Conservation (phyloP, 2,113 vertebrate genomes). For the Atherinomorus stipes region DNA sequence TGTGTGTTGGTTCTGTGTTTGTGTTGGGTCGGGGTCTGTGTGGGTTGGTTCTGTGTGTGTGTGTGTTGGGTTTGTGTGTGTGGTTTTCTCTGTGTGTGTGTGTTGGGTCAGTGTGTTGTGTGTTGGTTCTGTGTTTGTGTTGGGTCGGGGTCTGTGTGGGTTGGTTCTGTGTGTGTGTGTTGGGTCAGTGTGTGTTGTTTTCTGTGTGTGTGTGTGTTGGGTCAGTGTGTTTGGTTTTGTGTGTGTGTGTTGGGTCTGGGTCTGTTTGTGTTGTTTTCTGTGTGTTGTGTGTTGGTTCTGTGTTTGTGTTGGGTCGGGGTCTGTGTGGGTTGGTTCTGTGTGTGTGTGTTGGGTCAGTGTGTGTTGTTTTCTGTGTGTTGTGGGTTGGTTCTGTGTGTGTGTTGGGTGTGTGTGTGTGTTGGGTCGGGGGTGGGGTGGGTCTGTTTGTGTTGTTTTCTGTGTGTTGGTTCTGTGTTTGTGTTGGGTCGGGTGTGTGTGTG, state of each 20-base stretch:
- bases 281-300: no score
- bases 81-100: no score
- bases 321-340: conserved; percentile 23
- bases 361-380: conserved; percentile 17
- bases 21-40: conserved; percentile 27
- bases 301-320: conserved; percentile 9
- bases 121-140: conserved; percentile 17
- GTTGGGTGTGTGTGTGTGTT: conserved; percentile 4
- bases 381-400: no score
- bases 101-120: not conserved
- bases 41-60: not conserved
- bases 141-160: no score
- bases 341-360: not conserved
- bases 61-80: no score
- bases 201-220: conserved; percentile 6
- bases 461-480: conserved; percentile 15
- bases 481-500: not conserved
- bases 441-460: conserved; percentile 20
- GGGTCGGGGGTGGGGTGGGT: no score
- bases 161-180: no score
- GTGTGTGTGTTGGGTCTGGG: conserved; percentile 22
- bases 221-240: not conserved
- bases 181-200: no score
- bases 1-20: no score
- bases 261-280: not conserved